Evolutionary conservation across 2,888 invertebrate genomes (phyloP).

Genomic region (Mesoligia furuncula): DNA sequence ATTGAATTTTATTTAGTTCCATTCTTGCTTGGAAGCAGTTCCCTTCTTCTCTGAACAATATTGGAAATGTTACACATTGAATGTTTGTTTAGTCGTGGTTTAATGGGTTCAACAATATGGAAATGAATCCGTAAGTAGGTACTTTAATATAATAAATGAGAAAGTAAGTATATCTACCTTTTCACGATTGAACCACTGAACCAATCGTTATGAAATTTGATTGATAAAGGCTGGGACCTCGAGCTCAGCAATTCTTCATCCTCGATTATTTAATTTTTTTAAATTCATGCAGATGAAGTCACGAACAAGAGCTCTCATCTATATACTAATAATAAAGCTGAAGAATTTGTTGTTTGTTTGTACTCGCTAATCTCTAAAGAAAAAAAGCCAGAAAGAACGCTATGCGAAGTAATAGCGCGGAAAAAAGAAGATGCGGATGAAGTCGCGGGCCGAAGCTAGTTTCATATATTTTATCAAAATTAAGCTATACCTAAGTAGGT

Average conservation of each 20-base stretch:
- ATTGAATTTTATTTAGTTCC: constrained; percentile 51
- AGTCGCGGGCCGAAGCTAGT: too few relatives aligned
- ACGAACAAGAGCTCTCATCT: background rate
- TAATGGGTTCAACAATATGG: background rate
- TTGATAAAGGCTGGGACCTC: background rate
- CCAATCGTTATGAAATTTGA: background rate
- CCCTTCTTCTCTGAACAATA: constrained; percentile 12
- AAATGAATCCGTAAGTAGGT: background rate
- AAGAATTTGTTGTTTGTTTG: too few relatives aligned
- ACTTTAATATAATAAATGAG: background rate
- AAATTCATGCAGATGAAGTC: background rate
- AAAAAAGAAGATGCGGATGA: too few relatives aligned
- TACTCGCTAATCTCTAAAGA: too few relatives aligned
- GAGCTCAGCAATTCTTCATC: background rate
- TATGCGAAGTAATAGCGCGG: too few relatives aligned
- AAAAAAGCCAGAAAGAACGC: too few relatives aligned
- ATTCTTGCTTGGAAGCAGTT: constrained; percentile 13
- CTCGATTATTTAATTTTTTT: background rate
- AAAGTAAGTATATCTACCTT: background rate
- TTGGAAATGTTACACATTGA: background rate
- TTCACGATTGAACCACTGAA: too few relatives aligned
- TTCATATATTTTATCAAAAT: background rate
- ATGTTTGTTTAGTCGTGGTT: constrained; percentile 1
- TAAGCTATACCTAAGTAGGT: background rate
- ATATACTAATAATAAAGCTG: too few relatives aligned